A percentile compares a stretch with the other conserved stretches of the same genome.
Conservation (phyloP, 2,797 vertebrate genomes). For the Nannoperca obscura region DNA sequence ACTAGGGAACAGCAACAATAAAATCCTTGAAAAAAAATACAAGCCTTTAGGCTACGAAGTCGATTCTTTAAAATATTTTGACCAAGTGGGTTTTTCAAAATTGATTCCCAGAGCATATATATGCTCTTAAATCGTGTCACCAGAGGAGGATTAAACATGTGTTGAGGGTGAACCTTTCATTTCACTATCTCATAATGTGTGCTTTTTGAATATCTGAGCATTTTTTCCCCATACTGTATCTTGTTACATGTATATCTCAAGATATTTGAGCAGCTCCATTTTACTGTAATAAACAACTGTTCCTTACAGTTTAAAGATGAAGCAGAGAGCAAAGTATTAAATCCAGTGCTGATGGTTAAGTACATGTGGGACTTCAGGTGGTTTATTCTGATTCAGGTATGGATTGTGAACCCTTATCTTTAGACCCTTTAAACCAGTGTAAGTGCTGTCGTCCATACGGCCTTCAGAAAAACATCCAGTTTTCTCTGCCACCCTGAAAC, state of each 20-base stretch:
- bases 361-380: neutral
- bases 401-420: neutral
- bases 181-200: slow-evolving; percentile 27
- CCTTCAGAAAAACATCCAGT: neutral
- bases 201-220: slow-evolving; percentile 5
- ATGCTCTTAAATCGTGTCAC: slow-evolving; percentile 45
- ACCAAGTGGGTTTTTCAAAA: slow-evolving; percentile 48
- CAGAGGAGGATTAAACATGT: slow-evolving; percentile 42
- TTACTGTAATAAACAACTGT: neutral
- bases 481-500: slow-evolving; percentile 33
- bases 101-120: slow-evolving; percentile 43
- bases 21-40: slow-evolving; percentile 42
- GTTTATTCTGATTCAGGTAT: neutral
- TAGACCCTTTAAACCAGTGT: neutral
- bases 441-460: neutral
- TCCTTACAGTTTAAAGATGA: neutral
- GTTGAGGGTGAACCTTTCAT: slow-evolving; percentile 14
- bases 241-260: neutral
- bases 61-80: slow-evolving; percentile 40
- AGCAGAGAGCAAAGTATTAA: neutral
- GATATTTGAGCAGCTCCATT: slow-evolving; percentile 1
- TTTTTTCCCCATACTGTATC: slow-evolving; percentile 9
- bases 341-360: neutral
- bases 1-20: slow-evolving; percentile 63
- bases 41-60: slow-evolving; percentile 44